Evolutionary conservation across 2,888 invertebrate genomes (phyloP).

Genomic region (Camponotus fellah): DNA sequence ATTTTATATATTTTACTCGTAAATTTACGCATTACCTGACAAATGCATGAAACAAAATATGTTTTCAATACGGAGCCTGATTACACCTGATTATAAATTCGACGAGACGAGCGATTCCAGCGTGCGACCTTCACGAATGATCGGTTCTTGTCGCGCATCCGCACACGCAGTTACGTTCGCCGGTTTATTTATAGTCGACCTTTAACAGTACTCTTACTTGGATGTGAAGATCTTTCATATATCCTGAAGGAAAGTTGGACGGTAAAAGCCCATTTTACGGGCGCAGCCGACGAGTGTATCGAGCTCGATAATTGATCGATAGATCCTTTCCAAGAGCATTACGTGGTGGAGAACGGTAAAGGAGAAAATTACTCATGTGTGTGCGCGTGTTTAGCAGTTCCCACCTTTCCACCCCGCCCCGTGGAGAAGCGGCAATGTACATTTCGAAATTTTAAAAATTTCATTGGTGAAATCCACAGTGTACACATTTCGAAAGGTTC

Average conservation of each 20-base stretch:
- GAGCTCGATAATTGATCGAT: slow-evolving; percentile 43
- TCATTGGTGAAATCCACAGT: background rate
- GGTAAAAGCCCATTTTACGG: slow-evolving; percentile 49
- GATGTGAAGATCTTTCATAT: slow-evolving; percentile 21
- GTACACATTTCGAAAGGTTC: background rate
- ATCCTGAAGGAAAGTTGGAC: slow-evolving; percentile 46
- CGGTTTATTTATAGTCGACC: slow-evolving; percentile 48
- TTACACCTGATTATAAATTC: background rate
- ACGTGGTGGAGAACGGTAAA: slow-evolving; percentile 7
- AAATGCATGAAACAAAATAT: background rate
- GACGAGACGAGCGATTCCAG: slow-evolving; percentile 25
- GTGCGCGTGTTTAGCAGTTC: background rate
- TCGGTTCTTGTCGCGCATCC: slow-evolving; percentile 36
- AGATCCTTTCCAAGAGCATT: slow-evolving; percentile 34
- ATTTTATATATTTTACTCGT: slow-evolving; percentile 4
- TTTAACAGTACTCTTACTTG: slow-evolving; percentile 53
- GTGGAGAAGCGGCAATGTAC: background rate
- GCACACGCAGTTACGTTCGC: slow-evolving; percentile 20
- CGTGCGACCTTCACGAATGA: slow-evolving; percentile 58
- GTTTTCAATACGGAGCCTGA: background rate
- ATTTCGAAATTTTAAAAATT: background rate
- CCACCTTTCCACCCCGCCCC: slow-evolving; percentile 16
- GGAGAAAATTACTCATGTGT: slow-evolving; percentile 35
- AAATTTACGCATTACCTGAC: background rate
- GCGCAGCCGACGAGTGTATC: slow-evolving; percentile 31